Evolutionary conservation across 2,888 invertebrate species (phyloP), one percentile per base, ranked within the genome.

Genomic region (Hecatera dysodea): DNA sequence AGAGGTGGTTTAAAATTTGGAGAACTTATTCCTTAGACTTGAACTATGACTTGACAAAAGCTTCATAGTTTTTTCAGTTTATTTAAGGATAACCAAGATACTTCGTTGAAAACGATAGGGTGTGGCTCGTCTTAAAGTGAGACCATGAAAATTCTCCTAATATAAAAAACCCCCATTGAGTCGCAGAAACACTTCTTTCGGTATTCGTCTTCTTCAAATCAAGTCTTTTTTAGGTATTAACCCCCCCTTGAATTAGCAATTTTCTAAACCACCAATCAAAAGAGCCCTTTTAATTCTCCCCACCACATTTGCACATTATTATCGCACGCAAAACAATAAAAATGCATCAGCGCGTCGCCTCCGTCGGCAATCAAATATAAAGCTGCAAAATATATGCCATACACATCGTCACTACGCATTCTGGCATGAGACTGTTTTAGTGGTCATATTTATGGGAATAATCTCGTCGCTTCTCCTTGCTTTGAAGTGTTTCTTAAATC

Each of bases 341-440:
- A 94, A 95, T 93, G 95, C 95, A 92, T 90, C 88, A 93, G 91
- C 91, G 83, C 82, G 87, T 74, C 72, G 80, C 85, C 80, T 64
- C 80, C 83, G 73, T 80, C 87, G 89, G 92, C 92, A 89, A 90
- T 92, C 72, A 93, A 90, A 93, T 91, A 93, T 87, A 90, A 95
- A 95, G 95, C 95, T 90, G 94, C 95, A 95, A 95, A 95, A 92
- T 86, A 95, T 94, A 93, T 90, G 91, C 92, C 91, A 91, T 90
- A 91, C 88, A 92, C 90, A 87, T n/a, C n/a, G 87, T 82, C 72
- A 86, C 86, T 83, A 85, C 77, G 77, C 84, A 80, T 83, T 81
- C 81, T 82, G 78, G 81, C 82, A 76, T 67, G 72, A 81, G 75
- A 78, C 63, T 67, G 65, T 78, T 81, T 71, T 8, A 80, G 67